phyloP scores from a whole-genome alignment of 1,140 invertebrate species.

The Octopus sinensis region DNA sequence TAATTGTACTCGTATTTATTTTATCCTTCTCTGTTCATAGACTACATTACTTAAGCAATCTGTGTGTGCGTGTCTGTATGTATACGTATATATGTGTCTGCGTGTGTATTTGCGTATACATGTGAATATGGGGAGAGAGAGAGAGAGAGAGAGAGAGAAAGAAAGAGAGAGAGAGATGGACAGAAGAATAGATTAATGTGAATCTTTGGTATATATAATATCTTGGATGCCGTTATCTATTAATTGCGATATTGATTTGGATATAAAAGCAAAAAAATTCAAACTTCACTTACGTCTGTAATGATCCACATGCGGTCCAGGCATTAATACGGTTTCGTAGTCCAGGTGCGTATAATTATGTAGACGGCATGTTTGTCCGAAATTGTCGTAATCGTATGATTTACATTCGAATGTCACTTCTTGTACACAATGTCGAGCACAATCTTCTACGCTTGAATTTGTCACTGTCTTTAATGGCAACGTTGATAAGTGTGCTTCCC shows the following conservation, averaged over 20 bases:
- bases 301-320: slow-evolving; percentile 36
- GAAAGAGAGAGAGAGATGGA: background rate
- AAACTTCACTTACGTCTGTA: slow-evolving; percentile 43
- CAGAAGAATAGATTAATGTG: background rate
- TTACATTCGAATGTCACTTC: slow-evolving; percentile 45
- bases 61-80: no score
- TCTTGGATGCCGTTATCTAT: background rate
- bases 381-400: slow-evolving; percentile 46
- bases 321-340: slow-evolving; percentile 30
- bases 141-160: background rate
- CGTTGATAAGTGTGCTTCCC: slow-evolving; percentile 31
- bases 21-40: no score
- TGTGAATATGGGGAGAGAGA: background rate
- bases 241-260: background rate
- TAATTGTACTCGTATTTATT: no score
- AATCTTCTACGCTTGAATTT: slow-evolving; percentile 37
- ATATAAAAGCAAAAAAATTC: background rate
- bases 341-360: slow-evolving; percentile 41
- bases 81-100: no score
- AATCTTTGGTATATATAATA: background rate
- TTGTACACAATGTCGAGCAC: slow-evolving; percentile 36
- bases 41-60: no score
- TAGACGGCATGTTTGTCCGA: slow-evolving; percentile 33
- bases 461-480: slow-evolving; percentile 30
- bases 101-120: background rate